Base-by-base conservation (phyloP, 2,888 invertebrate genomes). In the Seladonia tumulorum region DNA sequence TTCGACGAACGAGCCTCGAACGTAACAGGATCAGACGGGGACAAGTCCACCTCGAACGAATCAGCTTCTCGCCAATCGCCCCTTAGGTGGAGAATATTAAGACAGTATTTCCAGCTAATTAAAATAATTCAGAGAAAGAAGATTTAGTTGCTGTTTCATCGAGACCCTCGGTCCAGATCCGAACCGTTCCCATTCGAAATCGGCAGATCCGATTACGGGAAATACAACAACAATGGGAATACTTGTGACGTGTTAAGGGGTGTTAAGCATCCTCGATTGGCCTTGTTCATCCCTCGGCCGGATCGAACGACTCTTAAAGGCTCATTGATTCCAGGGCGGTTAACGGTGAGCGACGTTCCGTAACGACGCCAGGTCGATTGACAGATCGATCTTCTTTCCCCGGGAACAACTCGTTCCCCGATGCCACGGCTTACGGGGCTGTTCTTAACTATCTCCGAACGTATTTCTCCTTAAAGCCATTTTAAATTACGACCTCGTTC, bases 401-500 rank as follows among this genome's bases (percentile, higher is more conserved):
- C 66, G 18, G 18, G 35, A 5, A 42, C 63, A 29, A 7, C 75
- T 39, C 79, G 74, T 76, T 76, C 45, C 45, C 73, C 49, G 63
- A 82, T 78, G 79, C 82, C 76, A 47, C 42, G 53, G 77, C 63
- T 83, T 82, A 66, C 80, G n/a, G 53, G 71, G 18, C 42, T 25
- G 68, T 79, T 73, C 83, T 87, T 82, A 82, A 85, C 81, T 76
- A 76, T 82, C 86, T 77, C 72, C 80, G 49, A 84, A 82, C 79
- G 78, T 77, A 82, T 79, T 87, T 84, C 83, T 82, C 53, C 68
- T 85, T 82, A 75, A 82, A 86, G 82, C 78, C 81, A 66, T 68
- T 79, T 80, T 81, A 88, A 88, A 88, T 90, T 85, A 86, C 81
- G 66, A 76, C 63, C 53, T 73, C 76, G 70, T 81, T 77, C 83